A percentile compares a stretch with the other conserved stretches of the same genome.
Evolutionary conservation across 2,113 vertebrate genomes (phyloP).

Genomic region (Actenoides hombroni): DNA sequence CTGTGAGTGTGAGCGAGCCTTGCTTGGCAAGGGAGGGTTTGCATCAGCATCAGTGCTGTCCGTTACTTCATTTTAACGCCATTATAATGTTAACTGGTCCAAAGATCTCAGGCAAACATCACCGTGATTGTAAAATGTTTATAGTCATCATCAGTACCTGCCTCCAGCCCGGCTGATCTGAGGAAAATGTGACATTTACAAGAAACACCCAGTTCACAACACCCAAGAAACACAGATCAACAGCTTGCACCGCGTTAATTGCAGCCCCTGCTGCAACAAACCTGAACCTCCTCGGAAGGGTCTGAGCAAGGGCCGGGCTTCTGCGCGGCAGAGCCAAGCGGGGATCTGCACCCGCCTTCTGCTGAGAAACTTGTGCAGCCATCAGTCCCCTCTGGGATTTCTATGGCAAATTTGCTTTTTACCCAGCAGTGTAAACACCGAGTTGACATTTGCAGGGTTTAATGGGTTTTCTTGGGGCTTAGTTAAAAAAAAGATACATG

Average conservation of each 20-base stretch:
- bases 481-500: not conserved
- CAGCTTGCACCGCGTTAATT: not conserved
- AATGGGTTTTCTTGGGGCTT: conserved; percentile 30
- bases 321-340: not conserved
- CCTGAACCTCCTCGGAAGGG: not conserved
- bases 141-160: not conserved
- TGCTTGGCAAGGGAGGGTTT: not conserved
- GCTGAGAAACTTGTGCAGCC: not conserved
- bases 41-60: not conserved
- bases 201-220: not conserved
- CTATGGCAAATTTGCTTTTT: conserved; percentile 38
- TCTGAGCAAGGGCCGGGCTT: not conserved
- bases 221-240: not conserved
- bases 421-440: conserved; percentile 13
- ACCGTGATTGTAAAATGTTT: not conserved
- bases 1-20: not conserved
- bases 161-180: not conserved
- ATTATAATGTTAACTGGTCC: not conserved
- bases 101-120: not conserved
- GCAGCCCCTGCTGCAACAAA: not conserved
- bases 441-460: conserved; percentile 58
- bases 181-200: not conserved
- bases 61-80: not conserved
- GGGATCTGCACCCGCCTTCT: not conserved
- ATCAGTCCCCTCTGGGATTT: not conserved